Base-by-base conservation (phyloP, 2,113 vertebrate species). In the Ifrita kowaldi region DNA sequence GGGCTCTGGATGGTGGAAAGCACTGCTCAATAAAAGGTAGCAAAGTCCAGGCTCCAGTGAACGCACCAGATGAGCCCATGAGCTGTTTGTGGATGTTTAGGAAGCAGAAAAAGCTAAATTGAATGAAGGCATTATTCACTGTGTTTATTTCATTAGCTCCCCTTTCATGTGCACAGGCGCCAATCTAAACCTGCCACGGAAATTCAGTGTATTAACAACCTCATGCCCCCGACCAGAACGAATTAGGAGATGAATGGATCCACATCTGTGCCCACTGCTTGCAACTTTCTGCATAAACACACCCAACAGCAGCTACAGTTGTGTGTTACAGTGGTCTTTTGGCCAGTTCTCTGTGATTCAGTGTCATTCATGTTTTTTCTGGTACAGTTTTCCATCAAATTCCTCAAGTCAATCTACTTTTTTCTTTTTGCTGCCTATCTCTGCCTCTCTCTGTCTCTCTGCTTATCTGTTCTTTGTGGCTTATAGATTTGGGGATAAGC, bases 371-470 rank as follows among this genome's bases (percentile, higher is more conserved):
- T 95, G 93, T 92, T 96, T 96, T 95, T 93, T 94, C 92, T 96
- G 92, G 76, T 86, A 84, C 59, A 84, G 86, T 92, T 95, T 94
- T 94, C 92, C 96, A 97, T 97, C 92, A 42, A 96, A 95, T 68
- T 89, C 84, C 62, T 97, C 35, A 30, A 95, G 73, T 95, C 87
- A 90, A 62, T 93, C 94, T 97, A 24, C 73, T 90, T 69, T 70
- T 42, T 97, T 93, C 91, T 93, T 96, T 95, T 96, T 96, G 91
- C 96, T 97, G 91, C 89, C 94, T 96, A 62, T 96, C 94, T 94
- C 88, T 96, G 86, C 95, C 80, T 94, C 74, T 95, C 74, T 95
- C 92, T 93, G 90, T 96, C 96, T 95, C 88, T 96, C 90, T 96
- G 90, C 92, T 96, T 96, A 90, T 60, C 88, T 96, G 85, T 94